Percentiles rank a stretch among this genome's conserved stretches.
phyloP scores from a whole-genome alignment of 1,140 invertebrate genomes.

The Diabrotica virgifera region DNA sequence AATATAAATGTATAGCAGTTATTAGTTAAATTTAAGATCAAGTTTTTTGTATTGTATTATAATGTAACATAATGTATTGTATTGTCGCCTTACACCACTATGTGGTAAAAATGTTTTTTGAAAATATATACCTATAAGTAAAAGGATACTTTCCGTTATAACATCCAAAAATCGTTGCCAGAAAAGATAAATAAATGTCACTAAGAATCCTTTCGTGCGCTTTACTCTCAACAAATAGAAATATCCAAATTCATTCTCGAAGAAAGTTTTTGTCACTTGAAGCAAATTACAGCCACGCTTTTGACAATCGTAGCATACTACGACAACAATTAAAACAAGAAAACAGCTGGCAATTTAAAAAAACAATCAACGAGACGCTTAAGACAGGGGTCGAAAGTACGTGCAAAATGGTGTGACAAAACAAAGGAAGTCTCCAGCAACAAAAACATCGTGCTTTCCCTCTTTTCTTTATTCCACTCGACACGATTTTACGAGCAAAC shows the following conservation, averaged over 20 bases:
- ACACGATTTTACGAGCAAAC: neutral
- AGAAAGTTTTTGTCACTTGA: slow-evolving; percentile 6
- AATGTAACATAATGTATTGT: too few relatives aligned
- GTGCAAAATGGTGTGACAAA: slow-evolving; percentile 8
- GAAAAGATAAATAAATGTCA: neutral
- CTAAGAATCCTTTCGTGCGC: neutral
- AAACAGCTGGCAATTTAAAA: slow-evolving; percentile 13
- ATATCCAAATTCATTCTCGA: neutral
- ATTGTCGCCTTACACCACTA: too few relatives aligned
- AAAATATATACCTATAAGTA: too few relatives aligned
- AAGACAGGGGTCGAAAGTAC: slow-evolving; percentile 9
- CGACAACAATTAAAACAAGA: slow-evolving; percentile 13
- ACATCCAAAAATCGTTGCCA: too few relatives aligned
- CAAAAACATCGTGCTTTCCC: slow-evolving; percentile 1
- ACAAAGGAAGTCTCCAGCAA: slow-evolving; percentile 7
- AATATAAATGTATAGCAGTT: too few relatives aligned
- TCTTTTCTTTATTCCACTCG: neutral
- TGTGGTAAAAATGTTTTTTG: too few relatives aligned
- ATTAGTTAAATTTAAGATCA: too few relatives aligned
- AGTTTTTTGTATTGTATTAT: too few relatives aligned
- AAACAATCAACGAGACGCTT: slow-evolving; percentile 10
- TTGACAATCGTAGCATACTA: neutral
- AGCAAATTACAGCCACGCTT: slow-evolving; percentile 10
- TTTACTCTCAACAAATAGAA: neutral
- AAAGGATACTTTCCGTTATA: too few relatives aligned